Evolutionary conservation across 2,888 invertebrate species (phyloP), one percentile per base, ranked within the genome.

Genomic region (Drosophila buzzatii): DNA sequence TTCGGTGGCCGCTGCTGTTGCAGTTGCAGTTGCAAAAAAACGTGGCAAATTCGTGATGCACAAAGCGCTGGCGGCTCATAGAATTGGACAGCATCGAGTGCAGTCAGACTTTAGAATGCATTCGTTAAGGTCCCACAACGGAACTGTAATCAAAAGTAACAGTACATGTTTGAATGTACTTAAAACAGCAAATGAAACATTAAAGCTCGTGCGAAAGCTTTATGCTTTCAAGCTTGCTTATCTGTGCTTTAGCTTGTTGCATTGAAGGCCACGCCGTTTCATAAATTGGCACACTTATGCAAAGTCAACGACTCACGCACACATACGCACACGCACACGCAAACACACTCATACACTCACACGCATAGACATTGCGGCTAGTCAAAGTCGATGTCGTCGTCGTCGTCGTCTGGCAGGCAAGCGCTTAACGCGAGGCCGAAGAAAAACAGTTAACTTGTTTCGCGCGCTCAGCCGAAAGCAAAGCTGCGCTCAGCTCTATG

Each of bases 261-360:
- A 79, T 69, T 84, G 84, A 84, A 84, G 87, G 86, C 87, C 87
- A 70, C 73, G 64, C 55, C 71, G 70, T 70, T 79, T 82, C 78
- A 81, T 77, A 88, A 85, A 85, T 85, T 87, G 88, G 85, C 85
- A 87, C 88, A 85, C 85, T 85, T 85, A 88, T 88, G 82, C 88
- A 88, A 83, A 88, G 83, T 84, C 83, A 84, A 86, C 83, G 86
- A 84, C 83, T 84, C 71, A 82, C 70, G 72, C 74, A 74, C 60
- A 73, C 60, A 47, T 57, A 55, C 65, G 69, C 64, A 58, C 53
- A 45, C 18, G 18, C 55, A 49, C 47, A 33, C 31, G 7, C 31
- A 23, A 23, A 23, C 23, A 23, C 23, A 23, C 23, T 23, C 23
- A 23, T n/a, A n/a, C n/a, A n/a, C 57, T 47, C 53, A 27, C 37